phyloP scores from a whole-genome alignment of 2,113 vertebrate genomes.

The Fregetta grallaria region DNA sequence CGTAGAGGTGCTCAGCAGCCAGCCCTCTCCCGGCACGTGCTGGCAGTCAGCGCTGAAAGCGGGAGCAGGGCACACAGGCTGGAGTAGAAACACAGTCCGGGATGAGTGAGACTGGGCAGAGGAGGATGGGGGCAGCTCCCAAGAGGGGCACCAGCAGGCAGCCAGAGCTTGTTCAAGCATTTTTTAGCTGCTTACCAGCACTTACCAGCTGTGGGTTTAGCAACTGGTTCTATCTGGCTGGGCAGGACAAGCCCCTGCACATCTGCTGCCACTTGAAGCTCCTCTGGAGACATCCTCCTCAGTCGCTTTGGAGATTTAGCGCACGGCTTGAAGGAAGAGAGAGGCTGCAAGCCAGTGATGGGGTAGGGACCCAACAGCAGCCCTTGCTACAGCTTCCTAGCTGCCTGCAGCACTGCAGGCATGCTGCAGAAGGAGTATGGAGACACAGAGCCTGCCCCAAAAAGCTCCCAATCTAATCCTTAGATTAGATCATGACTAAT shows the following conservation, averaged over 20 bases:
- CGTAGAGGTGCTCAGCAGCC: neutral
- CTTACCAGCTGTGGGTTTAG: neutral
- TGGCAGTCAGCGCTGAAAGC: neutral
- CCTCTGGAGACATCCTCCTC: neutral
- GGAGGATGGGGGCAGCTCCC: neutral
- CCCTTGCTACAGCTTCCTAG: neutral
- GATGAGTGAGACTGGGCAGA: neutral
- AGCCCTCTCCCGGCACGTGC: neutral
- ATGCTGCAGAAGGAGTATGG: neutral
- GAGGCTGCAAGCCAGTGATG: neutral
- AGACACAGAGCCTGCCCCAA: neutral
- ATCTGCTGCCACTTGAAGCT: neutral
- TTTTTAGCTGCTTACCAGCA: neutral
- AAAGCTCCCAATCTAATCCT: neutral
- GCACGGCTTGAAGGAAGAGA: neutral
- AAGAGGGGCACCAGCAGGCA: neutral
- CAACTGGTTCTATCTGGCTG: neutral
- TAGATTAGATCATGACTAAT: neutral
- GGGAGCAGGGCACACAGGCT: neutral
- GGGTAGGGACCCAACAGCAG: neutral
- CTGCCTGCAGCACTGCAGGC: neutral
- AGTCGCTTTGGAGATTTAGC: accelerated
- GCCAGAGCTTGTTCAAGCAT: neutral
- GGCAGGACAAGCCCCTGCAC: neutral
- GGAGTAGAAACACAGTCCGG: neutral